phyloP scores from a whole-genome alignment of 1,140 invertebrate genomes.

The Yoshiicerus persimilis region DNA sequence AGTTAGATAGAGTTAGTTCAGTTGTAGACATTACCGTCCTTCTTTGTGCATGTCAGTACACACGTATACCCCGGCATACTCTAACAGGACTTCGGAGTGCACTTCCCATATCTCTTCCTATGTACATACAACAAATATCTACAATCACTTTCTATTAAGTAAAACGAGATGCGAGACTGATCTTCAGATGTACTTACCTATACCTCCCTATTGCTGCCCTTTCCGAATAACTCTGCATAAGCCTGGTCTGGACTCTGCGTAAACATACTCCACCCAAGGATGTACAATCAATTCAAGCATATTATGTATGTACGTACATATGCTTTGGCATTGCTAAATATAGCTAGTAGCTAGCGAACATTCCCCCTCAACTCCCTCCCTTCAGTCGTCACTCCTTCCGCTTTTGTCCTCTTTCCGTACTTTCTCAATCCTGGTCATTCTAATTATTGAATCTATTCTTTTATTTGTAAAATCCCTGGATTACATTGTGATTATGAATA shows the following conservation, averaged over 20 bases:
- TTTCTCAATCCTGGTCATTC: too few relatives aligned
- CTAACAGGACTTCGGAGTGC: background rate
- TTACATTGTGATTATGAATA: too few relatives aligned
- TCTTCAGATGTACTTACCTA: background rate
- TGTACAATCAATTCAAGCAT: background rate
- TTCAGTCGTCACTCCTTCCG: too few relatives aligned
- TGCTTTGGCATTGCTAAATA: background rate
- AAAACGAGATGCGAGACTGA: background rate
- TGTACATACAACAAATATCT: too few relatives aligned
- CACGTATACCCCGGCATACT: background rate
- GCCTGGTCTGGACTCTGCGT: background rate
- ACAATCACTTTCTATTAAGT: background rate
- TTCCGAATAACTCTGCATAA: too few relatives aligned
- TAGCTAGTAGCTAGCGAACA: background rate
- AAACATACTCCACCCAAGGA: background rate
- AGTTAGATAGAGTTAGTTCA: background rate
- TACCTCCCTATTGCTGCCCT: background rate
- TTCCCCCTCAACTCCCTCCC: too few relatives aligned
- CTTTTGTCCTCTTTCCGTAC: too few relatives aligned
- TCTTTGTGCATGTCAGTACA: background rate
- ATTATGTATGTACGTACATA: background rate
- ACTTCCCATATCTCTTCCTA: too few relatives aligned
- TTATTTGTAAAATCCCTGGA: too few relatives aligned
- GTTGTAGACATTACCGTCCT: background rate
- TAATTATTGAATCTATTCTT: too few relatives aligned